A percentile compares a stretch with the other conserved stretches of the same genome.
Evolutionary conservation across 1,140 invertebrate species (phyloP).

Genomic region (Zophobas atratus): DNA sequence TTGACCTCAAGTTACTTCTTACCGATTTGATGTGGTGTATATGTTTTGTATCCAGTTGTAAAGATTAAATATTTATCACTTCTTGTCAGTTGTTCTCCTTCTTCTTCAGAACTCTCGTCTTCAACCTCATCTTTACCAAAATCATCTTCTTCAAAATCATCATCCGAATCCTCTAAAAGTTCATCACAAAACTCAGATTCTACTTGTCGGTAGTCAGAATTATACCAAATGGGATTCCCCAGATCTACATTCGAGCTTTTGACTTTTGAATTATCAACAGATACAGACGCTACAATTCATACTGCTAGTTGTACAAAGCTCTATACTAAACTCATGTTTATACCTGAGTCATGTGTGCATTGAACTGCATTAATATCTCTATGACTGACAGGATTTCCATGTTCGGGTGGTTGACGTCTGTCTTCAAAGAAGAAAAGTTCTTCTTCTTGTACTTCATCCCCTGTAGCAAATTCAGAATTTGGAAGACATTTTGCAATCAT

Average conservation of each 20-base stretch:
- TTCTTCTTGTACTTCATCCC: constrained; percentile 54
- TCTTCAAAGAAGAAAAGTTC: constrained; percentile 59
- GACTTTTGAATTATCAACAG: constrained; percentile 7
- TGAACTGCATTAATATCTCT: constrained; percentile 66
- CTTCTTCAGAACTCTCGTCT: constrained; percentile 57
- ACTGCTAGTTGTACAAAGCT: not conserved
- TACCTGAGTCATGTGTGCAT: constrained; percentile 50
- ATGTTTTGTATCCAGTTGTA: constrained; percentile 88
- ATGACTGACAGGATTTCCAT: constrained; percentile 72
- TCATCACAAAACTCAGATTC: constrained; percentile 67
- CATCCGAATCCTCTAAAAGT: constrained; percentile 61
- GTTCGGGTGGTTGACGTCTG: constrained; percentile 60
- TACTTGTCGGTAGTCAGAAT: constrained; percentile 72
- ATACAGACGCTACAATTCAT: not conserved
- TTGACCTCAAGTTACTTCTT: constrained; percentile 13
- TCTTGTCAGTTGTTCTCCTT: constrained; percentile 67
- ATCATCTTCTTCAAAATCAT: constrained; percentile 65
- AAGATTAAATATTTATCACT: constrained; percentile 88
- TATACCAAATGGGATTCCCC: constrained; percentile 71
- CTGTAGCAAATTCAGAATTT: constrained; percentile 64
- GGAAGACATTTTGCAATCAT: constrained; percentile 81
- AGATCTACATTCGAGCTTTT: not conserved
- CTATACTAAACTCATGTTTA: constrained; percentile 17
- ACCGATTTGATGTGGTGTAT: constrained; percentile 90
- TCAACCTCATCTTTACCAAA: constrained; percentile 56